A percentile compares a stretch with the other conserved stretches of the same genome.
Evolutionary conservation across 2,797 vertebrate genomes (phyloP).

Genomic region (Rhinella marina): DNA sequence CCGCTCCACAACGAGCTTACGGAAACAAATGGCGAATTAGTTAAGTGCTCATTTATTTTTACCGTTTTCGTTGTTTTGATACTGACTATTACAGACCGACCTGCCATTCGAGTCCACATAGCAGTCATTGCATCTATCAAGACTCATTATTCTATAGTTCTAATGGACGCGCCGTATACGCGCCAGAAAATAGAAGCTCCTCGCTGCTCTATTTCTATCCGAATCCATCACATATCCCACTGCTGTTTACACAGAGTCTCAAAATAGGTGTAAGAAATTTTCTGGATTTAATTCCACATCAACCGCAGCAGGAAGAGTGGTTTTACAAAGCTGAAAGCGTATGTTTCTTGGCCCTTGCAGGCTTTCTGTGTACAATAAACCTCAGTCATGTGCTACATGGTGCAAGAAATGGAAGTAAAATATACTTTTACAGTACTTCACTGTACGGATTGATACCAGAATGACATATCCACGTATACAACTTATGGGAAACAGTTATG

Average conservation of each 20-base stretch:
- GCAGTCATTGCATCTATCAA: neutral
- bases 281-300: constrained; percentile 19
- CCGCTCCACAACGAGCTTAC: neutral
- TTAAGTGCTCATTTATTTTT: constrained; percentile 1
- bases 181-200: neutral
- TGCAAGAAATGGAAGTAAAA: neutral
- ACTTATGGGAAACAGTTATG: neutral
- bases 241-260: neutral
- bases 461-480: neutral
- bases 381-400: constrained; percentile 1
- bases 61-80: neutral
- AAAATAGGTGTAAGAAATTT: constrained; percentile 18
- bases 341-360: constrained; percentile 26
- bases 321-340: constrained; percentile 29
- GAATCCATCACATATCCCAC: constrained; percentile 27
- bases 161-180: neutral
- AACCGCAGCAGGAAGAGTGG: constrained; percentile 33
- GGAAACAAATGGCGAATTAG: neutral
- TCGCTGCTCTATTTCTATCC: neutral
- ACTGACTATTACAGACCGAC: neutral
- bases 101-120: neutral
- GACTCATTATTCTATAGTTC: neutral
- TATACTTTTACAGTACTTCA: neutral
- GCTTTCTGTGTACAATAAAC: constrained; percentile 22
- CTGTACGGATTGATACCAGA: neutral